Percentiles rank a stretch among this genome's conserved stretches.
phyloP scores from a whole-genome alignment of 2,113 vertebrate genomes.

The Erythrocercus mccallii region DNA sequence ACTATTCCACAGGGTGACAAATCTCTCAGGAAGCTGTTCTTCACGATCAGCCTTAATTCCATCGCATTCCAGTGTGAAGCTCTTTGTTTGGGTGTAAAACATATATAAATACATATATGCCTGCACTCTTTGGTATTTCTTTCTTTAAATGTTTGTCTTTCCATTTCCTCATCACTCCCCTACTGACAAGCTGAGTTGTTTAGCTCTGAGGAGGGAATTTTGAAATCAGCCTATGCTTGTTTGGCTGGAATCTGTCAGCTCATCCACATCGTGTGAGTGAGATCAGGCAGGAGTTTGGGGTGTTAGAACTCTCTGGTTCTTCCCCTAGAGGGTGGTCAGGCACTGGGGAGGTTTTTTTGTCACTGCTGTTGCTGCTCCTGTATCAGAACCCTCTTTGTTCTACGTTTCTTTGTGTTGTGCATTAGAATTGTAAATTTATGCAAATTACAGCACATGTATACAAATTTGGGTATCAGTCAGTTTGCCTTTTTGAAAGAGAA shows the following conservation, averaged over 20 bases:
- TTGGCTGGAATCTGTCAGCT: not conserved
- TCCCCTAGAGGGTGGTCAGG: not conserved
- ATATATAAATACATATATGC: not conserved
- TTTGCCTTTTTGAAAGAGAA: not conserved
- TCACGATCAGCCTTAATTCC: not conserved
- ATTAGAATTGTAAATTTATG: not conserved
- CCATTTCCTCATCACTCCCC: not conserved
- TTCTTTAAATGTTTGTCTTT: conserved; percentile 13
- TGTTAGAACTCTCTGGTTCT: not conserved
- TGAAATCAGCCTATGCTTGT: not conserved
- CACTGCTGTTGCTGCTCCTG: not conserved
- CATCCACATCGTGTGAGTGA: not conserved
- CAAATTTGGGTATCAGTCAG: not conserved
- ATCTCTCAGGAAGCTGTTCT: conserved; percentile 12
- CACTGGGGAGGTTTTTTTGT: not conserved
- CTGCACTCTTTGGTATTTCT: not conserved
- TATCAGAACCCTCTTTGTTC: not conserved
- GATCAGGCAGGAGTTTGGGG: not conserved
- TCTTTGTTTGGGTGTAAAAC: not conserved
- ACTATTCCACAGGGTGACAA: not conserved
- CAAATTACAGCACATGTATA: not conserved
- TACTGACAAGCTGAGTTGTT: not conserved
- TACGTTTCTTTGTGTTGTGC: not conserved
- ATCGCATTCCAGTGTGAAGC: not conserved
- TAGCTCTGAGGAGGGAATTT: not conserved